Conservation (phyloP, 2,888 invertebrate genomes). For the Onthophagus sagittarius region DNA sequence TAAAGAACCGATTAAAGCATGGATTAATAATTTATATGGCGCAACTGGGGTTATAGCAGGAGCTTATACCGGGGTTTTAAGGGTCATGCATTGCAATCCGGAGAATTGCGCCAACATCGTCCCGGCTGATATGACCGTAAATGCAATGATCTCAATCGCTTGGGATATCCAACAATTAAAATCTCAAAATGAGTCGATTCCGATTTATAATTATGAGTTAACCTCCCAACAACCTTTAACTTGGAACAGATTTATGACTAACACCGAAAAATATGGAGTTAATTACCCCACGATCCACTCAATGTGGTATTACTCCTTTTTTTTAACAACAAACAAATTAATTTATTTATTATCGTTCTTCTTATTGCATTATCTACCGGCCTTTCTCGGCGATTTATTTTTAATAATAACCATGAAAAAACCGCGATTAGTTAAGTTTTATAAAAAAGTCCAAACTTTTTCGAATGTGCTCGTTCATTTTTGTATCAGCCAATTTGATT, state of each 20-base stretch:
- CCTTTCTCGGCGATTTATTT: slow-evolving; percentile 57
- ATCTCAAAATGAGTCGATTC: slow-evolving; percentile 43
- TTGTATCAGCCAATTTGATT: slow-evolving; percentile 66
- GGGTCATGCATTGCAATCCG: slow-evolving; percentile 54
- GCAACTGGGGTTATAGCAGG: slow-evolving; percentile 74
- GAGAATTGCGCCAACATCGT: slow-evolving; percentile 61
- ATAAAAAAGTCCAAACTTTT: slow-evolving; percentile 76
- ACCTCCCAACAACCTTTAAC: slow-evolving; percentile 77
- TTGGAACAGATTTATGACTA: slow-evolving; percentile 66
- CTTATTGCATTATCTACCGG: slow-evolving; percentile 66
- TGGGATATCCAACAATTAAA: slow-evolving; percentile 52
- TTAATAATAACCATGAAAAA: slow-evolving; percentile 56
- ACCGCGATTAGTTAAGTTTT: slow-evolving; percentile 70
- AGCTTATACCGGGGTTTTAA: slow-evolving; percentile 60
- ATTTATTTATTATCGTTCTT: slow-evolving; percentile 58
- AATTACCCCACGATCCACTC: slow-evolving; percentile 60
- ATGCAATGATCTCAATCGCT: slow-evolving; percentile 72
- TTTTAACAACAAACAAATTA: slow-evolving; percentile 57
- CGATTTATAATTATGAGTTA: slow-evolving; percentile 85
- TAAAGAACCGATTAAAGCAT: slow-evolving; percentile 72
- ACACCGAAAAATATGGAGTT: slow-evolving; percentile 55
- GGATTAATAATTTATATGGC: slow-evolving; percentile 91
- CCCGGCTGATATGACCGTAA: slow-evolving; percentile 75
- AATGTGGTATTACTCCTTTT: slow-evolving; percentile 68
- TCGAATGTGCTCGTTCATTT: slow-evolving; percentile 73